Percentiles rank a stretch among this genome's conserved stretches.
Conservation (phyloP, 2,888 invertebrate species). For the Cryptocheilus praepositus region DNA sequence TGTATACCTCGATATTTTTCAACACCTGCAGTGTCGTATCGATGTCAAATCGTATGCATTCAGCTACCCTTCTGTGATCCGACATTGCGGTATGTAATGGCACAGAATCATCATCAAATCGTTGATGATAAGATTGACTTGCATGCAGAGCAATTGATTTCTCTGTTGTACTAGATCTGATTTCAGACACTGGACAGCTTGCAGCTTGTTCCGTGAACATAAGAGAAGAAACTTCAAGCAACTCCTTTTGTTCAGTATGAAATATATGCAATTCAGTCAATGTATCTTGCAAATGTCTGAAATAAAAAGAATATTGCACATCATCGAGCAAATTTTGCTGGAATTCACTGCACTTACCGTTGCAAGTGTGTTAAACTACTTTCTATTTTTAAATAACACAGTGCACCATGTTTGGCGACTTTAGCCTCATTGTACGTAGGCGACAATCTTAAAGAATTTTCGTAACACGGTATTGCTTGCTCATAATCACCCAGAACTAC, state of each 20-base stretch:
- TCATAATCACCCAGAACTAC: conserved; percentile 84
- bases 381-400: conserved; percentile 82
- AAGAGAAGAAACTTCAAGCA: not conserved
- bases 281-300: not conserved
- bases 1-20: too few relatives aligned
- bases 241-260: not conserved
- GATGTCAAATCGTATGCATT: too few relatives aligned
- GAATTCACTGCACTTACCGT: conserved; percentile 76
- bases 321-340: not conserved
- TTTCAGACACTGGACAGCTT: too few relatives aligned
- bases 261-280: not conserved
- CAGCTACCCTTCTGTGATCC: too few relatives aligned
- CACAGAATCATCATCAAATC: too few relatives aligned
- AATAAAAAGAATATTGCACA: not conserved
- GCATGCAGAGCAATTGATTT: too few relatives aligned
- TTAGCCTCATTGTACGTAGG: conserved; percentile 80
- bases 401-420: conserved; percentile 80
- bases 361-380: conserved; percentile 78
- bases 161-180: too few relatives aligned
- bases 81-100: too few relatives aligned
- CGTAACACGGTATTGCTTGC: conserved; percentile 81
- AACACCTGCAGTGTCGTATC: too few relatives aligned
- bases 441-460: conserved; percentile 81
- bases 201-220: too few relatives aligned
- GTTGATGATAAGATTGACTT: too few relatives aligned